These are phyloP conservation scores for Augochlora pura DNA, from an alignment of 1,140 invertebrate genomes.

Conservation along the genomic window DNA sequence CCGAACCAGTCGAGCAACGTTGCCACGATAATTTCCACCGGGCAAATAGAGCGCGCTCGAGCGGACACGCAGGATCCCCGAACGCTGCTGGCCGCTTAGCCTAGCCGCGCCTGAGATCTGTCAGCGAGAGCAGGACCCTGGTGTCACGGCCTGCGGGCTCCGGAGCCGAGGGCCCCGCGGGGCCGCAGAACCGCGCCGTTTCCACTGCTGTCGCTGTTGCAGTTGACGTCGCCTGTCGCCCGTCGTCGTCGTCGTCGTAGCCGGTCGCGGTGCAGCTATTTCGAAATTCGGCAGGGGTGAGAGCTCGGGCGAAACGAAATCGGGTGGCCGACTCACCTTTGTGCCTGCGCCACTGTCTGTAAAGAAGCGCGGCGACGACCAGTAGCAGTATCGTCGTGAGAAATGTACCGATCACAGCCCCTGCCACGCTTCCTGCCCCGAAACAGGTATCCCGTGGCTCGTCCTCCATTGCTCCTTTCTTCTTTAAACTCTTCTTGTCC, in stretches of 20 bases:
- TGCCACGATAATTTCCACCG: neutral
- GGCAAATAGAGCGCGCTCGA: constrained; percentile 21
- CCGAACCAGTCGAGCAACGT: neutral
- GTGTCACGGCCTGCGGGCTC: no score
- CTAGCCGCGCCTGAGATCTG: constrained; percentile 15
- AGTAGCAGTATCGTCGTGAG: constrained; percentile 78
- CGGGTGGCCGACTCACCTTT: constrained; percentile 73
- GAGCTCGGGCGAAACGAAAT: neutral
- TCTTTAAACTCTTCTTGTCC: constrained; percentile 52
- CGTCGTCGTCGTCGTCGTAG: no score
- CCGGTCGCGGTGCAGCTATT: constrained; percentile 11
- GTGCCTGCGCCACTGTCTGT: constrained; percentile 78
- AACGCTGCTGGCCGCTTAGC: no score
- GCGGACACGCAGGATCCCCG: neutral
- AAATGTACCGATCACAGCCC: constrained; percentile 82
- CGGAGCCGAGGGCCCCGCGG: no score
- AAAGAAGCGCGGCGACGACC: constrained; percentile 75
- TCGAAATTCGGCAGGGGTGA: constrained; percentile 4
- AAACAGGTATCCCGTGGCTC: constrained; percentile 73
- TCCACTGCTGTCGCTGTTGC: no score
- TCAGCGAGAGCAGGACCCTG: neutral
- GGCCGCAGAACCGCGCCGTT: no score
- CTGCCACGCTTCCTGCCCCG: constrained; percentile 79
- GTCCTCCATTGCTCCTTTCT: constrained; percentile 57
- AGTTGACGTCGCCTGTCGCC: no score